These are phyloP conservation scores for Echinops telfairi DNA, from an alignment of 2,113 vertebrate genomes.

Conservation along the genomic window DNA sequence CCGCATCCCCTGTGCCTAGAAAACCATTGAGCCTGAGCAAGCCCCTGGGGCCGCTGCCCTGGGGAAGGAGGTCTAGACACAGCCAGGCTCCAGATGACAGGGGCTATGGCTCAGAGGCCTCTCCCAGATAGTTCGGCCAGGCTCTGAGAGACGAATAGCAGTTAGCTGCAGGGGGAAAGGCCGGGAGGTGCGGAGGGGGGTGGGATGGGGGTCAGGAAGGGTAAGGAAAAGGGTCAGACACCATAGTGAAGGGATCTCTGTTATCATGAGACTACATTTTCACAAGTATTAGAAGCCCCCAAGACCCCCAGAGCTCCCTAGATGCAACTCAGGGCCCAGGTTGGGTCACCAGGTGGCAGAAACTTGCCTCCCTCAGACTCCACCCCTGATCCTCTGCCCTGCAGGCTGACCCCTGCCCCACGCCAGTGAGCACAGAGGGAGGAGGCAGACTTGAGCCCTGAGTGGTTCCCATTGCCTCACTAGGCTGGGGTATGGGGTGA, in stretches of 20 bases:
- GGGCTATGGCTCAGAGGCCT: background rate
- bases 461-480: background rate
- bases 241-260: background rate
- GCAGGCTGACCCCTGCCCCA: background rate
- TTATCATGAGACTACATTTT: too few species aligned
- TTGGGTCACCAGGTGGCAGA: too few species aligned
- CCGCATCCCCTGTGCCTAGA: background rate
- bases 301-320: too few species aligned
- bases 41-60: background rate
- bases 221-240: too few species aligned
- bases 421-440: accelerated
- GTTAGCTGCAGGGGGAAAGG: background rate
- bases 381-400: too few species aligned
- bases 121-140: too few species aligned
- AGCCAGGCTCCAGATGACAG: background rate
- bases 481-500: background rate
- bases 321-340: too few species aligned
- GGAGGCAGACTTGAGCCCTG: accelerated
- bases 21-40: too few species aligned
- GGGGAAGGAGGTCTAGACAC: background rate
- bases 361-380: too few species aligned
- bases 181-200: background rate
- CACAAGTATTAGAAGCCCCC: too few species aligned
- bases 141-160: background rate
- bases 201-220: too few species aligned